These are phyloP conservation scores for Epizoanthus stellaris DNA, from an alignment of 92 coral and sea anemone species.

Conservation along the genomic window DNA sequence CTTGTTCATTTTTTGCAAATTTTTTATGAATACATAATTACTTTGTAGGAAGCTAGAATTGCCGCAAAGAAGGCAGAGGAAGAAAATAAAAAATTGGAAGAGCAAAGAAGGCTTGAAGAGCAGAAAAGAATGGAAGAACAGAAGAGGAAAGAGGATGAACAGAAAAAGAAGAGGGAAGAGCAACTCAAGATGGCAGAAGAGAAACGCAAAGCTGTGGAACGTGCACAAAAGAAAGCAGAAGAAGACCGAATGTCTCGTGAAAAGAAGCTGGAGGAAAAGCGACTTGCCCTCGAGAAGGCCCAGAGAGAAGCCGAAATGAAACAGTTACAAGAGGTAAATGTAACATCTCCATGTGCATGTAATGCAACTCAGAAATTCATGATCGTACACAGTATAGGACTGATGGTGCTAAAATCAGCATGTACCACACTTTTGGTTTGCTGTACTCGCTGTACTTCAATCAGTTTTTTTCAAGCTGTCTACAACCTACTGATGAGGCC, in stretches of 20 bases:
- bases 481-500: no score
- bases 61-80: conserved; percentile 84
- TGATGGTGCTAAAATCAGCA: not conserved
- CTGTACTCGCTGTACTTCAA: no score
- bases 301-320: conserved; percentile 63
- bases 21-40: no score
- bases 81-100: conserved; percentile 72
- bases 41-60: conserved; percentile 75
- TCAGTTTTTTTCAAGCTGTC: no score
- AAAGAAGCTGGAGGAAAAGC: conserved; percentile 60
- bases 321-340: conserved; percentile 75
- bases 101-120: conserved; percentile 63
- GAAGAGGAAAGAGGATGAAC: conserved; percentile 55
- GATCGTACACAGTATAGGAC: no score
- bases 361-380: not conserved
- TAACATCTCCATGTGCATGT: not conserved
- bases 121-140: conserved; percentile 65
- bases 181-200: conserved; percentile 53
- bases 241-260: conserved; percentile 55
- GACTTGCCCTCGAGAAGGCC: conserved; percentile 51
- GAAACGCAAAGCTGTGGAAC: conserved; percentile 73
- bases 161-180: conserved; percentile 55
- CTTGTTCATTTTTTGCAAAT: no score
- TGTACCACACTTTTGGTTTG: no score
- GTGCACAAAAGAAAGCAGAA: conserved; percentile 61